A percentile compares a stretch with the other conserved stretches of the same genome.
Evolutionary conservation across 2,113 vertebrate species (phyloP).

Genomic region (Nycticryphes semicollaris): DNA sequence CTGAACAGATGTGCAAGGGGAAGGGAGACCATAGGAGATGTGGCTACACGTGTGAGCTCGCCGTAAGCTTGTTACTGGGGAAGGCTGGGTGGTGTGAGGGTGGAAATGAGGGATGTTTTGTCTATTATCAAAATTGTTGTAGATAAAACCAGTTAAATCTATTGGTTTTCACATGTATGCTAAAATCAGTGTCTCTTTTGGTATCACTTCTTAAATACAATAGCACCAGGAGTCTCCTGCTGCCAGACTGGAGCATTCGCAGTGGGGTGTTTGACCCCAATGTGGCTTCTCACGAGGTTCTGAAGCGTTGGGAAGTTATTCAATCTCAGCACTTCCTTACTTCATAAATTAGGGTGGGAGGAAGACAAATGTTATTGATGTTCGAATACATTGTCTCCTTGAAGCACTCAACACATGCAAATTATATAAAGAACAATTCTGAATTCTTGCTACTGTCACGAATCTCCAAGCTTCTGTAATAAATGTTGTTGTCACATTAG

Average conservation of each 20-base stretch:
- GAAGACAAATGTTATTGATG: neutral
- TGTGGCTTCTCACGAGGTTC: neutral
- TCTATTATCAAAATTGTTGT: neutral
- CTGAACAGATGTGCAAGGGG: neutral
- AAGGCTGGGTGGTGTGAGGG: neutral
- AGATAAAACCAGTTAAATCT: neutral
- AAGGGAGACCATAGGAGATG: neutral
- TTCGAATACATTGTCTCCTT: constrained; percentile 15
- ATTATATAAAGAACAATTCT: constrained; percentile 25
- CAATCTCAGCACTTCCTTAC: neutral
- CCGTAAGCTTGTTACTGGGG: neutral
- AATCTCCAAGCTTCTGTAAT: constrained; percentile 34
- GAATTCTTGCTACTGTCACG: constrained; percentile 42
- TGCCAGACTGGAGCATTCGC: neutral
- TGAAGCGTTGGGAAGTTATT: neutral
- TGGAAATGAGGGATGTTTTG: neutral
- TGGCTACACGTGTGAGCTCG: accelerated
- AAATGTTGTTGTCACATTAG: constrained; percentile 68
- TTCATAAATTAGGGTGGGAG: neutral
- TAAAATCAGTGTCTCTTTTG: neutral
- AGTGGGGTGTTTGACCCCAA: neutral
- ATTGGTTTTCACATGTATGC: neutral
- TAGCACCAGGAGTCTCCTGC: neutral
- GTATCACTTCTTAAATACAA: neutral
- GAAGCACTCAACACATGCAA: constrained; percentile 23